Base-by-base conservation (phyloP, 2,113 vertebrate genomes). In the Andinoacara biseriatus region DNA sequence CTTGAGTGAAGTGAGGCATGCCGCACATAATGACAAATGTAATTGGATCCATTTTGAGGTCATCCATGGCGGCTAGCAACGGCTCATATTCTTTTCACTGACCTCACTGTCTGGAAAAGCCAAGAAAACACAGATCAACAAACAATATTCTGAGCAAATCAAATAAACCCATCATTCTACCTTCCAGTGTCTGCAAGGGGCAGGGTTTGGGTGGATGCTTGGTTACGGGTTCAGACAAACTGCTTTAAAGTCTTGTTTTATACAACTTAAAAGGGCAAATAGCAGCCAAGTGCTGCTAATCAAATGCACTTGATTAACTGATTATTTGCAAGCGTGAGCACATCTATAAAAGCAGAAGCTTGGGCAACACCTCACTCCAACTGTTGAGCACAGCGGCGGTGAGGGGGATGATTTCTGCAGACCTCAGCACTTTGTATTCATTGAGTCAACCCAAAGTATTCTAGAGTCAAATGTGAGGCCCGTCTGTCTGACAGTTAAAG, bases 1-100 rank as follows among this genome's bases (percentile, higher is more conserved):
- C 67, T 65, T 0, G 49, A 58, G 76, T 33, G 60, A 59, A 76
- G 60, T 52, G 17, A 60, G 46, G 74, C 72, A 24, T 65, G 40
- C 76, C 63, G 1, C 54, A 7, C 10, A 7, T 22, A 11, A 9
- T 29, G 62, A 75, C 43, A 31, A 43, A 6, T 59, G 1, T 26
- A n/a, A 86, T 89, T 9, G 58, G 62, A 61, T 78, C 46, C n/a
- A 74, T 80, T 74, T 78, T 1, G 7, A 86, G 67, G 58, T 86
- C 74, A 38, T 40, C 7, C 35, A 4, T 4, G 33, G 22, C 72
- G 43, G 38, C 78, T 46, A 54, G 26, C 65, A 52, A 7, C 9
- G 31, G 2, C 49, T 74, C 20, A n/a, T 60, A 77, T 89, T 38
- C 6, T 81, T 74, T 59, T 49, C 13, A 1, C n/a, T 22, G 49